Evolutionary conservation across 2,113 vertebrate genomes (phyloP).

Genomic region (Siniperca chuatsi): DNA sequence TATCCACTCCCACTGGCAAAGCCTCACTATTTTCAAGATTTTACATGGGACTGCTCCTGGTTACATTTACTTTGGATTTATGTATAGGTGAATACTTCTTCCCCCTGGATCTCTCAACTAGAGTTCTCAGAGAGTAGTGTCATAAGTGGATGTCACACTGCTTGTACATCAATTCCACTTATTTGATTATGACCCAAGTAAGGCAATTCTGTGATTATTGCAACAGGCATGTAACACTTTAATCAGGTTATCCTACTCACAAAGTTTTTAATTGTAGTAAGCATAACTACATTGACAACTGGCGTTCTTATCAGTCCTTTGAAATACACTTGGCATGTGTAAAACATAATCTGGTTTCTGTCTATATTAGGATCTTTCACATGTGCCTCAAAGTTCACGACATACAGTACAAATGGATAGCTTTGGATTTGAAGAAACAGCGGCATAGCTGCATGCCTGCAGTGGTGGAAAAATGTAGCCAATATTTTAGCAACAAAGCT

Average conservation of each 20-base stretch:
- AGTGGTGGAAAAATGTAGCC: neutral
- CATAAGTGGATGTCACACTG: conserved; percentile 17
- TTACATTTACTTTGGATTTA: neutral
- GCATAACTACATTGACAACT: neutral
- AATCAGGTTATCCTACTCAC: conserved; percentile 16
- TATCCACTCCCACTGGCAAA: neutral
- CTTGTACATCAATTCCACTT: neutral
- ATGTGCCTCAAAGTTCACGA: neutral
- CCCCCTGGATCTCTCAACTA: neutral
- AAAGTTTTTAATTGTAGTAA: neutral
- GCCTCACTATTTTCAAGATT: neutral
- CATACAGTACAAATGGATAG: neutral
- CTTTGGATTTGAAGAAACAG: neutral
- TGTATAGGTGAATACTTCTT: neutral
- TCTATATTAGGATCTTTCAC: no score
- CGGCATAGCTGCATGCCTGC: neutral
- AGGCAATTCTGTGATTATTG: neutral
- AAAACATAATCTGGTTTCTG: neutral
- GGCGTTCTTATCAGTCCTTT: neutral
- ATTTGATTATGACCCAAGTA: neutral
- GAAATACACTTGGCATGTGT: neutral
- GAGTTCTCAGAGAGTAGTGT: neutral
- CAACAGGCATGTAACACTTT: neutral
- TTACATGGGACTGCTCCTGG: neutral
- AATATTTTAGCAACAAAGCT: neutral